Percentiles rank a stretch among this genome's conserved stretches.
Conservation (phyloP, 2,888 invertebrate genomes). For the Ceriagrion tenellum region DNA sequence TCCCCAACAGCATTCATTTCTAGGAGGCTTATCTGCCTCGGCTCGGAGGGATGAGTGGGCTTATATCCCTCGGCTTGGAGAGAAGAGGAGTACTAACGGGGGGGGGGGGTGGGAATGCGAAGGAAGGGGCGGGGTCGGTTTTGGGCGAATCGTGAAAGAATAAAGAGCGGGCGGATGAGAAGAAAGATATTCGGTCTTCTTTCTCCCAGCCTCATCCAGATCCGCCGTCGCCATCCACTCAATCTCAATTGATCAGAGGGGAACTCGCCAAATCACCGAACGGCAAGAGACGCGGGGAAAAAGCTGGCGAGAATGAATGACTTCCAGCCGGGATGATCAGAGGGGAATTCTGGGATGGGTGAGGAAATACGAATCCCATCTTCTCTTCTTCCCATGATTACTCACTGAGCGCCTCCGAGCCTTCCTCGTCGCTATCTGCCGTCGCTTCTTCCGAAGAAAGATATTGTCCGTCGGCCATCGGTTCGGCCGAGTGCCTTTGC, state of each 20-base stretch:
- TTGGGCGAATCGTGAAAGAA: not conserved
- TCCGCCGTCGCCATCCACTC: not conserved
- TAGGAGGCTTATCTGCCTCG: too few relatives aligned
- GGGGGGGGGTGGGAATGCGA: not conserved
- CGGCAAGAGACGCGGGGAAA: not conserved
- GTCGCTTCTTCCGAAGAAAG: not conserved
- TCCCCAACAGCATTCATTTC: too few relatives aligned
- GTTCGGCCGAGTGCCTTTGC: not conserved
- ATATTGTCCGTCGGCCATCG: not conserved
- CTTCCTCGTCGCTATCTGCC: not conserved
- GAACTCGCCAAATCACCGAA: slow-evolving; percentile 12
- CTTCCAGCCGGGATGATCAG: slow-evolving; percentile 1
- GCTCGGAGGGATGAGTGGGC: not conserved
- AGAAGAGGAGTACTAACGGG: not conserved
- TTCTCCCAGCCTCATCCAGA: not conserved
- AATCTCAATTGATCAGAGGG: slow-evolving; percentile 13
- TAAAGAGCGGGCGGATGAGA: not conserved
- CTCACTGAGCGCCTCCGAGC: not conserved
- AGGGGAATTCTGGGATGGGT: not conserved
- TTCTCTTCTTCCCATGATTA: not conserved
- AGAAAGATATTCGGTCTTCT: not conserved
- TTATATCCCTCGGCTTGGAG: not conserved
- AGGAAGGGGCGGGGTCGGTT: not conserved
- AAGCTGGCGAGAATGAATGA: slow-evolving; percentile 13
- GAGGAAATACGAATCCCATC: not conserved